A percentile compares a stretch with the other conserved stretches of the same genome.
These are phyloP conservation scores for Arctia plantaginis DNA, from an alignment of 2,888 invertebrate genomes.

Conservation along the genomic window DNA sequence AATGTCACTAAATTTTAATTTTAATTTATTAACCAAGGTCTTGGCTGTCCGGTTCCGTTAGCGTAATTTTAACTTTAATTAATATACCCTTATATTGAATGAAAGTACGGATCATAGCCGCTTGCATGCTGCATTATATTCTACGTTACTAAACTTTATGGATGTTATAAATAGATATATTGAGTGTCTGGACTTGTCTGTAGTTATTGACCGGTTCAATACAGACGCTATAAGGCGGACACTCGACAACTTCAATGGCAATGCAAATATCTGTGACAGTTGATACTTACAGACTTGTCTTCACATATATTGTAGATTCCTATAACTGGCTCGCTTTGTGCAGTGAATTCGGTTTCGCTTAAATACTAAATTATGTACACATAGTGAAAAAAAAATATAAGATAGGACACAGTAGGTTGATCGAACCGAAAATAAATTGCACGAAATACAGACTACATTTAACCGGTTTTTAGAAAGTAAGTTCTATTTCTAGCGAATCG, in stretches of 20 bases:
- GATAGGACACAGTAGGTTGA: too few relatives aligned
- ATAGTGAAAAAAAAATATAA: too few relatives aligned
- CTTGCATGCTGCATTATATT: background rate
- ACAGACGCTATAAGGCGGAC: conserved; percentile 4
- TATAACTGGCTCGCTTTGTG: background rate
- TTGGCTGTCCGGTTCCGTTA: too few relatives aligned
- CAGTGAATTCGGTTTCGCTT: background rate
- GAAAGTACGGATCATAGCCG: too few relatives aligned
- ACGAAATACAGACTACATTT: too few relatives aligned
- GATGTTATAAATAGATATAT: background rate
- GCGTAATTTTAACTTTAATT: too few relatives aligned
- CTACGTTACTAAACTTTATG: background rate
- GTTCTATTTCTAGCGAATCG: too few relatives aligned
- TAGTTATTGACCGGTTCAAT: conserved; percentile 15
- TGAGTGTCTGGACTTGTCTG: background rate
- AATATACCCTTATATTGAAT: too few relatives aligned
- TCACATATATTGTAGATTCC: background rate
- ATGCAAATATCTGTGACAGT: conserved; percentile 18
- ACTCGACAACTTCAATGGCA: background rate
- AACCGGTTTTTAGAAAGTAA: too few relatives aligned
- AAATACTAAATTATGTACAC: background rate
- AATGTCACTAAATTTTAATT: too few relatives aligned
- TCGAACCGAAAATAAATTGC: too few relatives aligned
- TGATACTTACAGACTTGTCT: background rate
- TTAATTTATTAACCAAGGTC: too few relatives aligned